phyloP scores from a whole-genome alignment of 2,797 vertebrate genomes.

The Nannoperca australis region DNA sequence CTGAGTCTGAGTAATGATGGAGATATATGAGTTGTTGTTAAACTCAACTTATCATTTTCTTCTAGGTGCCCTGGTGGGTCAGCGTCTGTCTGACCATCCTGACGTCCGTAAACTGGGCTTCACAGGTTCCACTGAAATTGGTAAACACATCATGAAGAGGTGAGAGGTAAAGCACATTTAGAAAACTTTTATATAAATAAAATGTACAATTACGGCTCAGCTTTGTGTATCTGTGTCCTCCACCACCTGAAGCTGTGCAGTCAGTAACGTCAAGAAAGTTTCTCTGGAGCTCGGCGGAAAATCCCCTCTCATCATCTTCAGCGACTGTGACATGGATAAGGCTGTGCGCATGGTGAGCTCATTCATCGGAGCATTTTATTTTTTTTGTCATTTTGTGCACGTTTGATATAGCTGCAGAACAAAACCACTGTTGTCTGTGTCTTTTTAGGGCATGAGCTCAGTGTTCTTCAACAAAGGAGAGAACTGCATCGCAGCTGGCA shows the following conservation, averaged over 20 bases:
- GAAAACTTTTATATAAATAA: background rate
- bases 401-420: background rate
- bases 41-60: background rate
- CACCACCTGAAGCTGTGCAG: constrained; percentile 84
- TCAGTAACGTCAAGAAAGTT: constrained; percentile 92
- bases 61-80: constrained; percentile 88
- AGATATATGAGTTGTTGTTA: background rate
- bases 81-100: constrained; percentile 89
- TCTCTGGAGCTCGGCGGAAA: constrained; percentile 93
- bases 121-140: constrained; percentile 91
- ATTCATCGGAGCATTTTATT: background rate
- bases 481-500: constrained; percentile 93
- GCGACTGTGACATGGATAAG: constrained; percentile 92
- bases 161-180: constrained; percentile 48
- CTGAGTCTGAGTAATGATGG: background rate
- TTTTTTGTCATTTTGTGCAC: background rate
- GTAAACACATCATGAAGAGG: constrained; percentile 95
- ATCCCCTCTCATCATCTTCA: constrained; percentile 92
- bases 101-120: constrained; percentile 91
- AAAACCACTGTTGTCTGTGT: background rate
- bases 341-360: constrained; percentile 89
- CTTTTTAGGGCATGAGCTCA: constrained; percentile 89
- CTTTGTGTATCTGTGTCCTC: background rate
- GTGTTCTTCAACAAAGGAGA: constrained; percentile 96
- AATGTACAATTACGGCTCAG: background rate